phyloP scores from a whole-genome alignment of 2,113 vertebrate genomes.

The Oxyruncus cristatus region DNA sequence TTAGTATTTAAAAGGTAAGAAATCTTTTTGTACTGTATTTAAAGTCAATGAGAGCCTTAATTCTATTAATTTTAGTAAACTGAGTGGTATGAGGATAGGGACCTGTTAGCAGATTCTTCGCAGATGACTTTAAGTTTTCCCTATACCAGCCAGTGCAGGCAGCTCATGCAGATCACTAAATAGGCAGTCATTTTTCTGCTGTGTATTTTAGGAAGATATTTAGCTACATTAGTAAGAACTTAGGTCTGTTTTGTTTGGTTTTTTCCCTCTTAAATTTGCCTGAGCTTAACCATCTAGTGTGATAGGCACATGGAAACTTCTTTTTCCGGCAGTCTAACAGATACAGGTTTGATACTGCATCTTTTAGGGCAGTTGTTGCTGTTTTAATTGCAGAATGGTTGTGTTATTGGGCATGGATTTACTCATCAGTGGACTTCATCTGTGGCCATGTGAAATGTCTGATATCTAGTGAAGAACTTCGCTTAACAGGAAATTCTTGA shows the following conservation, averaged over 20 bases:
- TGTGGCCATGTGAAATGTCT: background rate
- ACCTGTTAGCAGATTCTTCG: background rate
- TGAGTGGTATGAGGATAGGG: background rate
- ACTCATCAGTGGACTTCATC: background rate
- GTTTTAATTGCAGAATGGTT: background rate
- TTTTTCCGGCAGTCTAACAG: background rate
- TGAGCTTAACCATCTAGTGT: background rate
- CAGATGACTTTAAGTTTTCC: background rate
- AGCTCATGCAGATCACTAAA: background rate
- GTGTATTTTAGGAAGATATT: background rate
- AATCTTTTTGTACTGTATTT: background rate
- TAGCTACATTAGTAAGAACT: background rate
- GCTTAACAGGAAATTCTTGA: background rate
- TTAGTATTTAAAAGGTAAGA: too few relatives aligned
- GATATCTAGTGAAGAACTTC: background rate
- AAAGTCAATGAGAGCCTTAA: background rate
- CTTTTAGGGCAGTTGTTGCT: background rate
- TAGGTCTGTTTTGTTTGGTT: background rate
- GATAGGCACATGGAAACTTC: background rate
- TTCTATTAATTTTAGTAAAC: background rate
- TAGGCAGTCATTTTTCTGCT: background rate
- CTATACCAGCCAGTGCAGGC: accelerated
- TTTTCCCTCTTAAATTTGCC: background rate
- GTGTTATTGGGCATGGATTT: background rate
- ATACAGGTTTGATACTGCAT: background rate